Evolutionary conservation across 2,113 vertebrate species (phyloP).

Genomic region (Terrapene triunguis): DNA sequence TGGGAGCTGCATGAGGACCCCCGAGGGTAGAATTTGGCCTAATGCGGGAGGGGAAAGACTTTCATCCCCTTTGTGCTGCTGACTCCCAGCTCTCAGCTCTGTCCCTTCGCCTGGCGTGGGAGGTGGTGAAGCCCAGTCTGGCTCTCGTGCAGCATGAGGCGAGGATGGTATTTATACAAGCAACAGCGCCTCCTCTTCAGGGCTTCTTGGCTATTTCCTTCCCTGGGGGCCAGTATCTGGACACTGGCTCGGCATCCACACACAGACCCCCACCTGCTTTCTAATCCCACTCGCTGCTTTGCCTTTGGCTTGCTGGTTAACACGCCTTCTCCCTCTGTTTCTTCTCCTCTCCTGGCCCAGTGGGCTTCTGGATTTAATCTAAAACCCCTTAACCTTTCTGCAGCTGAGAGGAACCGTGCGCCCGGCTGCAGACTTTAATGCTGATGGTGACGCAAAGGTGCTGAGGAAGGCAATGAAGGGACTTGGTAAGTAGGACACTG

Average conservation of each 20-base stretch:
- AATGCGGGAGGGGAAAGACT: not conserved
- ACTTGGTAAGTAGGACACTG: conserved; percentile 81
- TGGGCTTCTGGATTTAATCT: not conserved
- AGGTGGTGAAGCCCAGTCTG: not conserved
- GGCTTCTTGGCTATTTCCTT: not conserved
- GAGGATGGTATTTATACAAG: not conserved
- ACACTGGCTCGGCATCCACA: not conserved
- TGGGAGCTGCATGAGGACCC: not conserved
- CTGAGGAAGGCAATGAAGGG: conserved; percentile 98
- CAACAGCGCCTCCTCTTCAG: not conserved
- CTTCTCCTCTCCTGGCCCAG: not conserved
- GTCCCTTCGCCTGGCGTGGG: not conserved
- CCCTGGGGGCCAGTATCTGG: not conserved
- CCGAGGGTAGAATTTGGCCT: not conserved
- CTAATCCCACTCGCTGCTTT: conserved; percentile 32
- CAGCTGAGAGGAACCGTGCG: conserved; percentile 89
- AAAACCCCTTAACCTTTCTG: conserved; percentile 11
- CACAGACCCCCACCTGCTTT: not conserved
- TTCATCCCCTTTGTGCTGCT: not conserved
- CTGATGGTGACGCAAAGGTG: conserved; percentile 89
- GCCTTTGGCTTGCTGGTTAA: not conserved
- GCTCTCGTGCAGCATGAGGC: not conserved
- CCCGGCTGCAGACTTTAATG: conserved; percentile 80
- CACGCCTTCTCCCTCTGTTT: not conserved
- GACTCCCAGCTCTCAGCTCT: not conserved